Evolutionary conservation across 2,797 vertebrate genomes (phyloP).

Genomic region (Microchirus variegatus): DNA sequence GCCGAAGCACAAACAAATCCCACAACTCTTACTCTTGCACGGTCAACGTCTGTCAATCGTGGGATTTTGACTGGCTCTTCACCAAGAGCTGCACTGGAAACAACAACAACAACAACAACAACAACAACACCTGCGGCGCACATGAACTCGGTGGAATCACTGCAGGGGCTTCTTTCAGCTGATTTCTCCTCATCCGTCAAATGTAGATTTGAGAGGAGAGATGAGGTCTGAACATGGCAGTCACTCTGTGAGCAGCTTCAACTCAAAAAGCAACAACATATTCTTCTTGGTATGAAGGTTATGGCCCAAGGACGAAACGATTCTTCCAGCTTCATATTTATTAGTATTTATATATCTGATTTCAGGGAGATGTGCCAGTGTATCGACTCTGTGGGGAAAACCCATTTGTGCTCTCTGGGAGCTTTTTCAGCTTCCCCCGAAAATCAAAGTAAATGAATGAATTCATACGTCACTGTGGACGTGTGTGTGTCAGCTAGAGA

Average conservation of each 20-base stretch:
- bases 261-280: no score
- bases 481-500: slow-evolving; percentile 33
- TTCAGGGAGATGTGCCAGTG: no score
- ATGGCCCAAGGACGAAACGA: no score
- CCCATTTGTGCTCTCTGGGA: no score
- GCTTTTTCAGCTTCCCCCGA: no score
- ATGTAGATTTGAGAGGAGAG: slow-evolving; percentile 6
- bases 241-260: no score
- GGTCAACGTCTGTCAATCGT: slow-evolving; percentile 31
- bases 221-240: no score
- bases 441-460: neutral
- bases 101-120: no score
- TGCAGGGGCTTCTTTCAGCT: neutral
- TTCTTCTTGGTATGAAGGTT: no score
- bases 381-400: no score
- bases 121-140: slow-evolving; percentile 29
- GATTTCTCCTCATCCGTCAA: slow-evolving; percentile 23
- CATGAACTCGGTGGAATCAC: slow-evolving; percentile 18
- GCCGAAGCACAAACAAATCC: slow-evolving; percentile 29
- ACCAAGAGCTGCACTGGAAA: slow-evolving; percentile 24
- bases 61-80: slow-evolving; percentile 35
- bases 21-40: neutral
- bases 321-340: no score
- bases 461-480: neutral
- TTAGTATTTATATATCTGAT: no score